phyloP scores from a whole-genome alignment of 2,888 invertebrate species.

The Drosophila suboccidentalis region DNA sequence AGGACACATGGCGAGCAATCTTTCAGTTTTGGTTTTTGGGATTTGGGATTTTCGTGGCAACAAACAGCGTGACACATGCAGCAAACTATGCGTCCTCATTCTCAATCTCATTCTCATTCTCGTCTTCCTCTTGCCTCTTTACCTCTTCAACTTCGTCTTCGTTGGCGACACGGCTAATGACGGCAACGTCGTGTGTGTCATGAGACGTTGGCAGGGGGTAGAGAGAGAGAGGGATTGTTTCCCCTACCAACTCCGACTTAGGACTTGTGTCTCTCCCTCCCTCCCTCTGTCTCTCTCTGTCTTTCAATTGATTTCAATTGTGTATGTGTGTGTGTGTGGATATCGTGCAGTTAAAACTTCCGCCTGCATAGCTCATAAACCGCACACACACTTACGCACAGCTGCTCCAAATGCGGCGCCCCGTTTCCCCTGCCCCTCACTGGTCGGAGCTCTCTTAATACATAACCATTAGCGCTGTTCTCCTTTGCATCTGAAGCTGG shows the following conservation, averaged over 20 bases:
- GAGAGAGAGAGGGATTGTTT: constrained; percentile 19
- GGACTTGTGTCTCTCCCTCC: background rate
- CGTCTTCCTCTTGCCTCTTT: background rate
- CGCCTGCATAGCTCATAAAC: constrained; percentile 68
- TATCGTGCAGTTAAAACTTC: constrained; percentile 68
- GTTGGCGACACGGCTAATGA: constrained; percentile 64
- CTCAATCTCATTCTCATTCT: background rate
- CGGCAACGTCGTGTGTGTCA: constrained; percentile 71
- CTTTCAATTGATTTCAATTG: constrained; percentile 67
- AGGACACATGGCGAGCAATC: constrained; percentile 72
- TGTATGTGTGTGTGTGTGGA: constrained; percentile 22
- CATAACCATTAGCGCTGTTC: constrained; percentile 37
- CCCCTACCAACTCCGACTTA: constrained; percentile 19
- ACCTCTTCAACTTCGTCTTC: constrained; percentile 13
- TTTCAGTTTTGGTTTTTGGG: constrained; percentile 52
- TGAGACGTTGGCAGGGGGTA: constrained; percentile 54
- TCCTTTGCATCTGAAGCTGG: constrained; percentile 55
- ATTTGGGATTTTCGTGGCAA: constrained; percentile 66
- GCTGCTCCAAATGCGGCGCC: constrained; percentile 59
- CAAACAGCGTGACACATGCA: constrained; percentile 70
- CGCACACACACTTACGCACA: constrained; percentile 47
- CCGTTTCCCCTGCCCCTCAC: constrained; percentile 1
- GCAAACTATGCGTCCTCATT: constrained; percentile 30
- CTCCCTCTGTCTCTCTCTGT: background rate
- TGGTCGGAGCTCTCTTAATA: constrained; percentile 29